Evolutionary conservation across 1,140 invertebrate species (phyloP).

Genomic region (Metopolophium dirhodum): DNA sequence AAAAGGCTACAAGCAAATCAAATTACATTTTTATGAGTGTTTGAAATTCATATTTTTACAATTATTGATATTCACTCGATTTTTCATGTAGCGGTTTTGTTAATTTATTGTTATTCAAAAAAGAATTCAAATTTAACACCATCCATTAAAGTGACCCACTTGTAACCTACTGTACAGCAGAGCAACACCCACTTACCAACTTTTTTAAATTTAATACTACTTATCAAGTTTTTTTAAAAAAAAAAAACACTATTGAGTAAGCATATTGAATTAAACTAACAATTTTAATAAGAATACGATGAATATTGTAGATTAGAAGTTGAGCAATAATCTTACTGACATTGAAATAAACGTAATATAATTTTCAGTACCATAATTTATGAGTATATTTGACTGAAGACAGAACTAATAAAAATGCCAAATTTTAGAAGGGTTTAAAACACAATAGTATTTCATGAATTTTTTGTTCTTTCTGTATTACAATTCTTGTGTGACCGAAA

Average conservation of each 20-base stretch:
- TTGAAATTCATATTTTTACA: too few relatives aligned
- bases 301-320: not conserved
- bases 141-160: too few relatives aligned
- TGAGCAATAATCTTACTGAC: not conserved
- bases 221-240: too few relatives aligned
- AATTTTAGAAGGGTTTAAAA: not conserved
- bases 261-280: not conserved
- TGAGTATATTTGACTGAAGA: not conserved
- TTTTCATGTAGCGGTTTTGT: too few relatives aligned
- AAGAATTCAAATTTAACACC: too few relatives aligned
- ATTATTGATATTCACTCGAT: too few relatives aligned
- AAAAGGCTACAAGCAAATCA: too few relatives aligned
- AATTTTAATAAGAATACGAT: not conserved
- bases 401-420: not conserved
- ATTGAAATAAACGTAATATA: not conserved
- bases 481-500: not conserved
- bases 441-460: not conserved
- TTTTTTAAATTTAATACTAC: too few relatives aligned
- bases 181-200: too few relatives aligned
- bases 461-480: not conserved
- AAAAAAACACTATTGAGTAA: rapidly evolving
- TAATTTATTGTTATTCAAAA: too few relatives aligned
- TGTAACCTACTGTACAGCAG: too few relatives aligned
- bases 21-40: too few relatives aligned
- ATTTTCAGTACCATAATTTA: not conserved